Evolutionary conservation across 2,888 invertebrate genomes (phyloP).

Genomic region (Azorinus chamasolen): DNA sequence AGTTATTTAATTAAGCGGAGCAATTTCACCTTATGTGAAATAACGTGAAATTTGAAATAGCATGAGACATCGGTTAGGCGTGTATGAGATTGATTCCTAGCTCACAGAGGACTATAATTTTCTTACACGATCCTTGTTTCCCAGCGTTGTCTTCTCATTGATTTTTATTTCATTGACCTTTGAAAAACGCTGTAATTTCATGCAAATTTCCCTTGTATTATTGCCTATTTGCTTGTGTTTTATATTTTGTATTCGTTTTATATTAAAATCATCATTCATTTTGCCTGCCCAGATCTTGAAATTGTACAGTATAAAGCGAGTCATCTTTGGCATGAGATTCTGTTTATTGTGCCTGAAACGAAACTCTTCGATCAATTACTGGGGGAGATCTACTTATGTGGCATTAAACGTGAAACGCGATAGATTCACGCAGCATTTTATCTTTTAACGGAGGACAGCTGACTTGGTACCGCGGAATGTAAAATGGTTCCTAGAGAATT

Average conservation of each 20-base stretch:
- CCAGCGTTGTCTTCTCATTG: slow-evolving; percentile 1
- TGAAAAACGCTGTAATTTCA: slow-evolving; percentile 16
- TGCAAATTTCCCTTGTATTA: slow-evolving; percentile 10
- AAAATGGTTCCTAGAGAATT: too few relatives aligned
- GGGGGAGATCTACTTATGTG: slow-evolving; percentile 15
- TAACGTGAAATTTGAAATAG: slow-evolving; percentile 37
- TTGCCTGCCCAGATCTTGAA: slow-evolving; percentile 1
- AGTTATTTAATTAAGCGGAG: slow-evolving; percentile 45
- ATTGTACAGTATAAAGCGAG: slow-evolving; percentile 9
- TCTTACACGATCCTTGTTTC: not conserved
- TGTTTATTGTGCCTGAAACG: slow-evolving; percentile 38
- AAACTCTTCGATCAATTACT: slow-evolving; percentile 35
- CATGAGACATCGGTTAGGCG: slow-evolving; percentile 5
- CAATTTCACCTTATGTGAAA: slow-evolving; percentile 37
- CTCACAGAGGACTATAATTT: slow-evolving; percentile 9
- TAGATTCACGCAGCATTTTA: slow-evolving; percentile 3
- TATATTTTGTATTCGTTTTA: slow-evolving; percentile 19
- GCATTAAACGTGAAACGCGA: slow-evolving; percentile 24
- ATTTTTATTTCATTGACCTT: slow-evolving; percentile 15
- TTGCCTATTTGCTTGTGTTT: slow-evolving; percentile 18
- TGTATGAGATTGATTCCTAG: slow-evolving; percentile 26
- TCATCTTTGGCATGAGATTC: not conserved
- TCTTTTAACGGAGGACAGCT: slow-evolving; percentile 5
- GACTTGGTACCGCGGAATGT: too few relatives aligned
- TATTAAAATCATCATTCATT: slow-evolving; percentile 19